phyloP scores from a whole-genome alignment of 2,113 vertebrate species.

The Apodemus sylvaticus region DNA sequence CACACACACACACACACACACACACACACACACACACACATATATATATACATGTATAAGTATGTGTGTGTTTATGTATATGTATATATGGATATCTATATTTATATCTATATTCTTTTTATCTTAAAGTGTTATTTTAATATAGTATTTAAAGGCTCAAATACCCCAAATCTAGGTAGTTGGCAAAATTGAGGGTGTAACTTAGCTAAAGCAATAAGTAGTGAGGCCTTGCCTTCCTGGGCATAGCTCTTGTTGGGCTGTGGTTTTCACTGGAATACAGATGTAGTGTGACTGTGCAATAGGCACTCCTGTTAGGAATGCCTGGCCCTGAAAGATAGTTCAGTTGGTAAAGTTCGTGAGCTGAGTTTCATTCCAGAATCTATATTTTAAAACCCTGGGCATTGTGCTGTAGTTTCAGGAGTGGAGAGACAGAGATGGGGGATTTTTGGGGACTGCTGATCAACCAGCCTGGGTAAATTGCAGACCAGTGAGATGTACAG shows the following conservation, averaged over 20 bases:
- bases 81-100: not conserved
- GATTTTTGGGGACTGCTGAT: not conserved
- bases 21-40: too few species aligned
- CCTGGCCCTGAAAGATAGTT: not conserved
- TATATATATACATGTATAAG: too few species aligned
- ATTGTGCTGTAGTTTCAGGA: not conserved
- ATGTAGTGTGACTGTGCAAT: not conserved
- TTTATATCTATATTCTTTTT: not conserved
- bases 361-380: not conserved
- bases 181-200: not conserved
- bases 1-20: too few species aligned
- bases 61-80: accelerated
- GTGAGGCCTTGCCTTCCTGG: not conserved
- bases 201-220: not conserved
- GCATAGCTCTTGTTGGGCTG: not conserved
- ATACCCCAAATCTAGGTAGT: not conserved
- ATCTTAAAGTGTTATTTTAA: not conserved
- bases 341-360: not conserved
- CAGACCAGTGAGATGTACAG: not conserved
- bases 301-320: not conserved
- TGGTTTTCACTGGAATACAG: not conserved
- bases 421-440: not conserved
- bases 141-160: not conserved
- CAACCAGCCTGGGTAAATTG: not conserved
- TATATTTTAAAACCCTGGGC: not conserved